Conservation (phyloP, 1,140 invertebrate species). For the Drosophila kohkoa region DNA sequence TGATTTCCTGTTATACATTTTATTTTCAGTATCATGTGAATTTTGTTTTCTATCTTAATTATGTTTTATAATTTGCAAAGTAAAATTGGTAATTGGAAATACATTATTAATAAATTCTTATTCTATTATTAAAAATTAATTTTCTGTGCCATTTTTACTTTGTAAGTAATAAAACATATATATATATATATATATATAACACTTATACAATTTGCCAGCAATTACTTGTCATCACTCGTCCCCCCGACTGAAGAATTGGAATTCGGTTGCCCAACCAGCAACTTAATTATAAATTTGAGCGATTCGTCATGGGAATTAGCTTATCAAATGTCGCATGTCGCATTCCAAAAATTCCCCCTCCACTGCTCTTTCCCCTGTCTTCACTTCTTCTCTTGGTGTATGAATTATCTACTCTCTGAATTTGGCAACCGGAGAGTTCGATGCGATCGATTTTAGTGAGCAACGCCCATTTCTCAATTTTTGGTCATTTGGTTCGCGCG, state of each 20-base stretch:
- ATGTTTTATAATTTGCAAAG: too few relatives aligned
- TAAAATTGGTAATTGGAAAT: too few relatives aligned
- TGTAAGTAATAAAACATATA: too few relatives aligned
- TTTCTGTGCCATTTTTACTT: too few relatives aligned
- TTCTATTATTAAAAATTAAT: too few relatives aligned
- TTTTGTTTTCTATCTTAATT: too few relatives aligned
- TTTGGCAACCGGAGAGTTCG: slow-evolving; percentile 28
- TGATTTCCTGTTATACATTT: too few relatives aligned
- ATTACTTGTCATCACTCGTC: too few relatives aligned
- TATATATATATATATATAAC: too few relatives aligned
- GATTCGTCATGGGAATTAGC: slow-evolving; percentile 37
- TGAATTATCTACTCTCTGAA: not conserved
- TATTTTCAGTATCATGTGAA: too few relatives aligned
- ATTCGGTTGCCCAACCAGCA: not conserved
- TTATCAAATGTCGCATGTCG: slow-evolving; percentile 12
- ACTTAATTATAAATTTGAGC: slow-evolving; percentile 3
- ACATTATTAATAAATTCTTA: too few relatives aligned
- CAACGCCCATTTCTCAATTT: slow-evolving; percentile 35
- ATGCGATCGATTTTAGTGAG: slow-evolving; percentile 4
- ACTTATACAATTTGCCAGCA: too few relatives aligned
- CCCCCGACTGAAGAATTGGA: not conserved
- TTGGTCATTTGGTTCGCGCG: slow-evolving; percentile 39
- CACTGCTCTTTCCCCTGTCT: not conserved
- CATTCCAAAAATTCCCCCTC: not conserved
- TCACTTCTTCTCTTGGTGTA: not conserved